These are phyloP conservation scores for Stenotaenia linearis DNA, from an alignment of 2,888 invertebrate species.

Conservation along the genomic window DNA sequence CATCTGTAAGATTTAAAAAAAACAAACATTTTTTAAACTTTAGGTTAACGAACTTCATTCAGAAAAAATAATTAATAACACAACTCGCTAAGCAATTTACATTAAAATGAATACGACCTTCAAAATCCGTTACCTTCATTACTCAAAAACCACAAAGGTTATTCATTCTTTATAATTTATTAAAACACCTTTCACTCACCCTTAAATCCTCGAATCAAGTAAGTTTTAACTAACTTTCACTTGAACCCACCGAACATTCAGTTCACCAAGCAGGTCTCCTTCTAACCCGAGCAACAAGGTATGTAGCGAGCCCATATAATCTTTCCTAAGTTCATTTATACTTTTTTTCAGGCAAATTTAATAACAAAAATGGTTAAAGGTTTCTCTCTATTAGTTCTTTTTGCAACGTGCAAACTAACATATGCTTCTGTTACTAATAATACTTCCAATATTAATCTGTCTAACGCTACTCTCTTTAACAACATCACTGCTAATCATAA, in stretches of 20 bases:
- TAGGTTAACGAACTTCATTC: neutral
- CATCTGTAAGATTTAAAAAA: neutral
- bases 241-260: too few relatives aligned
- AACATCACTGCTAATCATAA: neutral
- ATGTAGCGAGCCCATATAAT: too few relatives aligned
- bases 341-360: neutral
- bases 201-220: neutral
- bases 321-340: too few relatives aligned
- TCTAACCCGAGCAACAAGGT: too few relatives aligned
- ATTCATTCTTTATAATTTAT: neutral
- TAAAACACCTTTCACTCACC: neutral
- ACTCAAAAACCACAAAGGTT: neutral
- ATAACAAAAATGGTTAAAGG: neutral
- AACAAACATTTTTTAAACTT: neutral
- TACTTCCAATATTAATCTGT: neutral
- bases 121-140: too few relatives aligned
- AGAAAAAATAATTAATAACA: too few relatives aligned
- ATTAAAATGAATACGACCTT: neutral
- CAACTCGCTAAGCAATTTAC: too few relatives aligned
- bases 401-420: neutral
- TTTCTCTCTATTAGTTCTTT: neutral
- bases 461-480: neutral
- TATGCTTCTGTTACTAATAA: neutral
- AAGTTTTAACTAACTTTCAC: neutral
- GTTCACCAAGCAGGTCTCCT: too few relatives aligned